A percentile compares a stretch with the other conserved stretches of the same genome.
These are phyloP conservation scores for Cryptocephalus primarius DNA, from an alignment of 2,888 invertebrate genomes.

Conservation along the genomic window DNA sequence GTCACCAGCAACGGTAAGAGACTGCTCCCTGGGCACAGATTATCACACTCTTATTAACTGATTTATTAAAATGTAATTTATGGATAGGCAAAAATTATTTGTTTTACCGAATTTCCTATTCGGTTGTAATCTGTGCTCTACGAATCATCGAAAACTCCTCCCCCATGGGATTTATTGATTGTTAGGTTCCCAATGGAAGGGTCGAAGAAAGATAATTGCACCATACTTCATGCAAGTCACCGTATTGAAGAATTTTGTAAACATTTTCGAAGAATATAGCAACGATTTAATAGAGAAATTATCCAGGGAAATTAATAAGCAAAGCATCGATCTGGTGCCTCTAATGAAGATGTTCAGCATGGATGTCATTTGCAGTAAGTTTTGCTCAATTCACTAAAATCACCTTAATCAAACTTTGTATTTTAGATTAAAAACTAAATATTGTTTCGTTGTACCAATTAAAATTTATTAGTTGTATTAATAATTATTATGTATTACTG, in stretches of 20 bases:
- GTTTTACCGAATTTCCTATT: no score
- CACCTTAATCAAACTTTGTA: neutral
- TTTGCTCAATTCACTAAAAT: neutral
- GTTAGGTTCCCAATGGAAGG: conserved; percentile 6
- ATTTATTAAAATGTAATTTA: no score
- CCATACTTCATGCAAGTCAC: conserved; percentile 64
- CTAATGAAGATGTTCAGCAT: conserved; percentile 48
- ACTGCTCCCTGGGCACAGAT: no score
- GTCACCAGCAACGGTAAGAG: conserved; percentile 5
- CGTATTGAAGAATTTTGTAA: conserved; percentile 58
- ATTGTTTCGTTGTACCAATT: no score
- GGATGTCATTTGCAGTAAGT: conserved; percentile 50
- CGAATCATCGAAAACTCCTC: no score
- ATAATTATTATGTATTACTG: no score
- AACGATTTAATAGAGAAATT: conserved; percentile 47
- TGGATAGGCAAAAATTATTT: no score
- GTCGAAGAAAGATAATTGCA: conserved; percentile 43
- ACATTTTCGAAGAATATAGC: conserved; percentile 55
- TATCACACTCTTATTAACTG: conserved; percentile 1
- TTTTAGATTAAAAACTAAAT: no score
- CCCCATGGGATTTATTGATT: no score
- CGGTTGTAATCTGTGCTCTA: no score
- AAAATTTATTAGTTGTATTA: no score
- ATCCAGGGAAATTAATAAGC: conserved; percentile 28
- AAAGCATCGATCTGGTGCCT: conserved; percentile 47